phyloP scores from a whole-genome alignment of 2,888 invertebrate genomes.

The Pogonocherus hispidulus region DNA sequence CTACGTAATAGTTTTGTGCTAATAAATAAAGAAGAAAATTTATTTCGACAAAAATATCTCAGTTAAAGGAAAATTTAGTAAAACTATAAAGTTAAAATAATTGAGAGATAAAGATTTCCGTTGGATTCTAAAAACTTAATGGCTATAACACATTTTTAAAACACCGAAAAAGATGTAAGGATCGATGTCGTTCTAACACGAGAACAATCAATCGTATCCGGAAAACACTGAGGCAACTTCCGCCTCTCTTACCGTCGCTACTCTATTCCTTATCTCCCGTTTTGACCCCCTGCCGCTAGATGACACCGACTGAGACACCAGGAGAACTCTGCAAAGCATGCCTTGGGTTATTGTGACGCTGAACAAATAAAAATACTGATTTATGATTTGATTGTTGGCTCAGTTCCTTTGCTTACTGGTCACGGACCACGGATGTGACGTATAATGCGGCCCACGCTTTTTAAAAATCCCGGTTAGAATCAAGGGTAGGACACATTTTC shows the following conservation, averaged over 20 bases:
- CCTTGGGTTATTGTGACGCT: conserved; percentile 23
- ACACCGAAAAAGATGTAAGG: neutral
- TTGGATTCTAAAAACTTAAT: neutral
- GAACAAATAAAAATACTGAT: conserved; percentile 59
- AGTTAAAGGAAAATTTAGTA: too few relatives aligned
- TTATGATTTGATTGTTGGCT: conserved; percentile 59
- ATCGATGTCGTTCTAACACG: conserved; percentile 1
- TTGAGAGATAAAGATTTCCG: neutral
- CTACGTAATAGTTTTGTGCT: too few relatives aligned
- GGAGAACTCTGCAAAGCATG: neutral
- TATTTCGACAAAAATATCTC: too few relatives aligned
- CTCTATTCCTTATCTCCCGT: conserved; percentile 17
- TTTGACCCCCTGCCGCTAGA: conserved; percentile 26
- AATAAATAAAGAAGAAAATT: too few relatives aligned
- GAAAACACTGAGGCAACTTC: conserved; percentile 6
- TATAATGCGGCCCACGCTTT: conserved; percentile 48
- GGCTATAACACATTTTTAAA: neutral
- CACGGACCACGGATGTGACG: conserved; percentile 53
- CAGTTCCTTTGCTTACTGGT: conserved; percentile 48
- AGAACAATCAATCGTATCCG: neutral
- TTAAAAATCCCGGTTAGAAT: conserved; percentile 50
- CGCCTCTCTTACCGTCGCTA: conserved; percentile 10
- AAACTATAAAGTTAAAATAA: neutral
- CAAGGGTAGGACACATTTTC: neutral
- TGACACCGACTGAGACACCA: conserved; percentile 10